Base-by-base conservation (phyloP, 30 jellyfish, hydroid and myxozoan species). In the Hydra vulgaris region DNA sequence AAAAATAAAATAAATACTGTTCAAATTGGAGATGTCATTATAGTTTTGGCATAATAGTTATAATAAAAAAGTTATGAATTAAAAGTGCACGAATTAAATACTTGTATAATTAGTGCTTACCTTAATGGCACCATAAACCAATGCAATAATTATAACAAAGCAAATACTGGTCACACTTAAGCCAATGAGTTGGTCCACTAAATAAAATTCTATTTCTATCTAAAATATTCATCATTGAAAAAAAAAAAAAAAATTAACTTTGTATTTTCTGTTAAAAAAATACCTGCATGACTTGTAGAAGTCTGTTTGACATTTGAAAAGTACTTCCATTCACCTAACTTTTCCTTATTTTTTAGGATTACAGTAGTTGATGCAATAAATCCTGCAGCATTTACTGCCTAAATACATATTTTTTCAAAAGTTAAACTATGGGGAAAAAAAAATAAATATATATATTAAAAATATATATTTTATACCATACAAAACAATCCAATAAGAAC, bases 61-160 rank as follows among this genome's bases (percentile, higher is more conserved):
- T n/a, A n/a, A n/a, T n/a, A n/a, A n/a, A n/a, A n/a, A n/a, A n/a
- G n/a, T n/a, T n/a, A n/a, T n/a, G n/a, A n/a, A n/a, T n/a, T n/a
- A n/a, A n/a, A n/a, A n/a, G n/a, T n/a, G n/a, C n/a, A n/a, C n/a
- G n/a, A n/a, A n/a, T n/a, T n/a, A n/a, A n/a, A n/a, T n/a, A n/a
- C n/a, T n/a, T n/a, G n/a, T n/a, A n/a, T n/a, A n/a, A n/a, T n/a
- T n/a, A n/a, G n/a, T n/a, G n/a, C 96, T 71, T 74, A 92, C 98
- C 93, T 72, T 80, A 52, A 83, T 56, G 17, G 98, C 95, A 20
- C 98, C 98, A 86, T 86, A 92, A 54, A 92, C 77, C 80, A 92
- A 83, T 95, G 87, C 80, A 27, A 92, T 87, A 73, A 95, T 83
- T 61, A 92, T 79, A 22, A 92, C 67, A 83, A 92, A 86, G 27